Conservation (phyloP, 2,888 invertebrate genomes). For the Aphodius granarius region DNA sequence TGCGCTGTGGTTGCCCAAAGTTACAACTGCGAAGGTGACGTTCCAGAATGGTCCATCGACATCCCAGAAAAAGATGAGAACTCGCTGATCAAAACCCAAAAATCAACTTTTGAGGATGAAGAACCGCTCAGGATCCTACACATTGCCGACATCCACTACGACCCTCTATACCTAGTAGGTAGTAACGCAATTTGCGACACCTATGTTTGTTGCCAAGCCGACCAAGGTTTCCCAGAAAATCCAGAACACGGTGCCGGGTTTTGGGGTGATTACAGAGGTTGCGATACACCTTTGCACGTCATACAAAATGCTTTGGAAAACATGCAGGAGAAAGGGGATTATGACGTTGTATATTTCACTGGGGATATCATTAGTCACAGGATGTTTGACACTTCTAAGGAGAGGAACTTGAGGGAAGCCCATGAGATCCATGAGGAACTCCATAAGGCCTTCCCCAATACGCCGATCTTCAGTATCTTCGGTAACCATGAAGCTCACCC, state of each 20-base stretch:
- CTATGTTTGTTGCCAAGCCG: constrained; percentile 76
- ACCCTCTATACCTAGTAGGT: constrained; percentile 69
- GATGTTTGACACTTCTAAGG: constrained; percentile 78
- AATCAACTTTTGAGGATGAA: constrained; percentile 20
- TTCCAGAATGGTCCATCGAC: constrained; percentile 39
- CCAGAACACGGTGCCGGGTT: constrained; percentile 63
- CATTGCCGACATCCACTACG: constrained; percentile 79
- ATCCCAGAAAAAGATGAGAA: constrained; percentile 31
- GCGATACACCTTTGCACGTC: constrained; percentile 73
- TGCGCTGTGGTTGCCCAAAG: constrained; percentile 61
- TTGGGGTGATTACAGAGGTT: constrained; percentile 81
- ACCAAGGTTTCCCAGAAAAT: constrained; percentile 55
- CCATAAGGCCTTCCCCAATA: constrained; percentile 54
- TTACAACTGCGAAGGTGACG: constrained; percentile 37
- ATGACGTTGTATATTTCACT: constrained; percentile 73
- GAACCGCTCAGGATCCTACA: constrained; percentile 59
- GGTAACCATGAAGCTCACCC: constrained; percentile 77
- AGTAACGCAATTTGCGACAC: constrained; percentile 73
- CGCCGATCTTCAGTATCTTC: constrained; percentile 60
- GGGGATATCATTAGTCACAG: constrained; percentile 87
- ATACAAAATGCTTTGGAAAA: constrained; percentile 60
- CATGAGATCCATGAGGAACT: constrained; percentile 54
- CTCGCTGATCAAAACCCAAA: constrained; percentile 20
- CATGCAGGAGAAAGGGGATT: constrained; percentile 46
- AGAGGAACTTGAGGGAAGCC: constrained; percentile 63